Conservation (phyloP, 2,113 vertebrate genomes). For the Pterocles burchelli region DNA sequence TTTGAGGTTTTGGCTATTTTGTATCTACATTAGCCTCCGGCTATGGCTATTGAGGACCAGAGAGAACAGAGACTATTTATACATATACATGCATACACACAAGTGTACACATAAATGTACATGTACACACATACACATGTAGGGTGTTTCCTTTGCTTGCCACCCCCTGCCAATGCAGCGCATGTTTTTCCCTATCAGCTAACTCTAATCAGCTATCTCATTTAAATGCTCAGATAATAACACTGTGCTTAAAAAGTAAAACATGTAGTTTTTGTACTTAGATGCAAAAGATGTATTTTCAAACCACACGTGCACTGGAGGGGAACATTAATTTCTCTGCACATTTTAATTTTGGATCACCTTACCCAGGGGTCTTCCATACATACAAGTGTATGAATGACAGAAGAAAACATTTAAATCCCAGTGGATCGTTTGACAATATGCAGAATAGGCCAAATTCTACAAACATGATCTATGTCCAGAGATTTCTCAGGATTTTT, state of each 20-base stretch:
- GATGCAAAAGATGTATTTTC: neutral
- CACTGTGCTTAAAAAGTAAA: neutral
- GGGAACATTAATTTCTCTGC: neutral
- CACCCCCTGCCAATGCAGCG: rapidly evolving
- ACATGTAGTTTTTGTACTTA: neutral
- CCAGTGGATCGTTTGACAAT: neutral
- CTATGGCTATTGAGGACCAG: neutral
- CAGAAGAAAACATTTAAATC: neutral
- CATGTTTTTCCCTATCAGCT: neutral
- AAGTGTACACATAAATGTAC: neutral
- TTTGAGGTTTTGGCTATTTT: neutral
- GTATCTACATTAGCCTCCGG: neutral
- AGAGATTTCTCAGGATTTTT: neutral
- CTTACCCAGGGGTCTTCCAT: neutral
- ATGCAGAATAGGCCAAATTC: neutral
- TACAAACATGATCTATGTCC: too few relatives aligned
- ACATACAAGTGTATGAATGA: too few relatives aligned
- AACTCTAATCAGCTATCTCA: neutral
- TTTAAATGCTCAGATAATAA: neutral
- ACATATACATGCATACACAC: neutral
- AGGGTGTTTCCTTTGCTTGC: neutral
- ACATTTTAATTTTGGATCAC: neutral
- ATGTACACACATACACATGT: neutral
- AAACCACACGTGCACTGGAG: neutral
- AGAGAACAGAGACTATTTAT: neutral